phyloP scores from a whole-genome alignment of 1,140 invertebrate species.

The Drosophila pachea region DNA sequence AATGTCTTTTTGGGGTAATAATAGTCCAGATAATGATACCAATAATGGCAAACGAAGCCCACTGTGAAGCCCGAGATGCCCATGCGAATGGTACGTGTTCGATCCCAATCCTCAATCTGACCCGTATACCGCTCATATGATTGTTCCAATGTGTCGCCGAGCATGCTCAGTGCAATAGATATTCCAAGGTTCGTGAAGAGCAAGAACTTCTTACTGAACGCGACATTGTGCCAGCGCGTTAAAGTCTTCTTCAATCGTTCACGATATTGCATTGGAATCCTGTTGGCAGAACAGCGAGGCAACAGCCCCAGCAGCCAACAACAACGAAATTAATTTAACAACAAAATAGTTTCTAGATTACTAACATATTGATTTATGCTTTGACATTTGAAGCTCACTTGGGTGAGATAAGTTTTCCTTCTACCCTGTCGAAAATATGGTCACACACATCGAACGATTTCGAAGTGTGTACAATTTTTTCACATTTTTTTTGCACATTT shows the following conservation, averaged over 20 bases:
- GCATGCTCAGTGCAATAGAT: constrained; percentile 85
- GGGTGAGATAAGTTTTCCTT: too few relatives aligned
- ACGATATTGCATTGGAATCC: constrained; percentile 34
- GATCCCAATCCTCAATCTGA: constrained; percentile 83
- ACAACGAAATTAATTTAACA: constrained; percentile 17
- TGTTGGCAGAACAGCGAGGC: neutral
- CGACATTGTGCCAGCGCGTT: constrained; percentile 41
- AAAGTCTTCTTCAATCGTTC: constrained; percentile 14
- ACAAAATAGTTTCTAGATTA: neutral
- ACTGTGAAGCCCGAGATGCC: constrained; percentile 86
- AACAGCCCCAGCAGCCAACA: constrained; percentile 8
- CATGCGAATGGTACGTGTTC: constrained; percentile 87
- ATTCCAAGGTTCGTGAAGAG: constrained; percentile 90
- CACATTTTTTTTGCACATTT: too few relatives aligned
- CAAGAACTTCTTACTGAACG: constrained; percentile 86
- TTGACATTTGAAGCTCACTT: neutral
- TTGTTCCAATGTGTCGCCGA: constrained; percentile 91
- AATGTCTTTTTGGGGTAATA: constrained; percentile 82
- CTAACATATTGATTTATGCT: constrained; percentile 7
- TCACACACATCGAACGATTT: too few relatives aligned
- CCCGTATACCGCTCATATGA: constrained; percentile 86
- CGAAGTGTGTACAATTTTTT: neutral
- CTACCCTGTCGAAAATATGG: neutral
- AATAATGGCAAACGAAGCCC: constrained; percentile 89
- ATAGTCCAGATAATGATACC: constrained; percentile 87